Base-by-base conservation (phyloP, 2,888 invertebrate species). In the Leptopilina drosophilae region DNA sequence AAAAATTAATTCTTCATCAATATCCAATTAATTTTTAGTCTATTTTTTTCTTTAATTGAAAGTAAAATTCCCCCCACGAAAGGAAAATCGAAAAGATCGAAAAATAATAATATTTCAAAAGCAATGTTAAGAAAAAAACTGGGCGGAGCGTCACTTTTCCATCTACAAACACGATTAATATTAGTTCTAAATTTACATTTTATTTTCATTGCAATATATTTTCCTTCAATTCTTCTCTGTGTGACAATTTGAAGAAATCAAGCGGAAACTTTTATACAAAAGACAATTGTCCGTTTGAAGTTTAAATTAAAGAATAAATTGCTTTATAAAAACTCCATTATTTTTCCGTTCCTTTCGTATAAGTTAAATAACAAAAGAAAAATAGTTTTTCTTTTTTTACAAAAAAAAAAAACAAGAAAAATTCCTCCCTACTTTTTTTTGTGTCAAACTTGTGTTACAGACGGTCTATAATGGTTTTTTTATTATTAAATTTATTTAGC, bases 231-330 rank as follows among this genome's bases (percentile, higher is more conserved):
- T 62, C 12, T 49, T 12, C 62, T 62, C 62, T 15, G 33, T 33
- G 33, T 33, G 62, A 62, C 62, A 62, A 62, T 62, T 62, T 15
- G 15, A 62, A 62, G 20, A 62, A 49, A 49, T 49, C 49, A 49
- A 49, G 49, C 49, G 49, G 12, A 49, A 49, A 49, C 49, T 49
- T 59, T 20, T 62, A 62, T 20, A 62, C 62, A 62, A 62, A 62
- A 62, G 62, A 62, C 62, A 15, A 20, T 62, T 62, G 15, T 62
- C 20, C 62, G 15, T 62, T 62, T 15, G 15, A 62, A 62, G 62
- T 62, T 62, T 62, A 62, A 62, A 62, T 62, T 62, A 62, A 62
- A 62, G 62, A 62, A 62, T 62, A 62, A 62, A 62, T 62, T 62
- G 62, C 62, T 20, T 62, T 62, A 62, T 20, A 62, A 62, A 62